Evolutionary conservation across 1,140 invertebrate species (phyloP), one percentile per base, ranked within the genome.

Genomic region (Drosophila sturtevanti): DNA sequence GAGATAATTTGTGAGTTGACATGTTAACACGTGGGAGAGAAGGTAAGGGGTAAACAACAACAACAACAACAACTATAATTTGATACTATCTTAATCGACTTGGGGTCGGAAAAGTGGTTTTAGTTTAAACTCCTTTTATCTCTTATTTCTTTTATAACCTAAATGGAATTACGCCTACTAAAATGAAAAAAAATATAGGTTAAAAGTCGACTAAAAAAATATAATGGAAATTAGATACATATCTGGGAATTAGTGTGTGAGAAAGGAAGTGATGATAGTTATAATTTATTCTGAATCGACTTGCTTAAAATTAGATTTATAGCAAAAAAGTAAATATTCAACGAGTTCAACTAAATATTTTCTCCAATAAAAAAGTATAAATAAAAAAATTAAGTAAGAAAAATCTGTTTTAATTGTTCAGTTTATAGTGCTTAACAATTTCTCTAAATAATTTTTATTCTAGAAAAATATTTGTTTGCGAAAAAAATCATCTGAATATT

Each of bases 221-320:
- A 12, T 41, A 5, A n/a, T n/a, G 61, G 18, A 58, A 55, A 56
- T 71, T 22, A 1, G 12, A 18, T 41, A 41, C n/a, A n/a, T n/a
- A n/a, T n/a, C n/a, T n/a, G n/a, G n/a, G n/a, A n/a, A n/a, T n/a
- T n/a, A n/a, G n/a, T n/a, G n/a, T n/a, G n/a, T n/a, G n/a, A n/a
- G n/a, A n/a, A n/a, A n/a, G n/a, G n/a, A n/a, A n/a, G n/a, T n/a
- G n/a, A n/a, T n/a, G n/a, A n/a, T n/a, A n/a, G n/a, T n/a, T n/a
- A n/a, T n/a, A n/a, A n/a, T 12, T 1, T 7, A n/a, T n/a, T 16
- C 69, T 22, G 62, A 73, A 59, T 66, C 52, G 35, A 12, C 16
- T 56, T 12, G 12, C 22, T 48, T 11, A 41, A 27, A 55, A n/a
- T 0, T 24, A 24, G 0, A 24, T 24, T 24, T 24, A 4, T 24